phyloP scores from a whole-genome alignment of 2,113 vertebrate genomes.

The Dermatemys mawii region DNA sequence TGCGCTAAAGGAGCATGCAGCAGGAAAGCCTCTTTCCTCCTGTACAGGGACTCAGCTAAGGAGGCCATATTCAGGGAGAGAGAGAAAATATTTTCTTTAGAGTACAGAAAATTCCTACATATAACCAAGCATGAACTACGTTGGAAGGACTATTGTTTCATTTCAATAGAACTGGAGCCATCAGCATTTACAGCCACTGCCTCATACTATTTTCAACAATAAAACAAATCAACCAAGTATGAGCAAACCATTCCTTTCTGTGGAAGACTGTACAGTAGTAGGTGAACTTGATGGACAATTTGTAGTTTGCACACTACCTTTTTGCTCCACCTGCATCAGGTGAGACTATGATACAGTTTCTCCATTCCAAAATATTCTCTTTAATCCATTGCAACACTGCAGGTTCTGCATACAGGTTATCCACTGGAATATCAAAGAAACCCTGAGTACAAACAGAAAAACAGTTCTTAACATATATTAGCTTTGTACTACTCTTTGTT shows the following conservation, averaged over 20 bases:
- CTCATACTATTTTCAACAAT: background rate
- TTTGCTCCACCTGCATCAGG: conserved; percentile 96
- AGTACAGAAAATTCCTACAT: conserved; percentile 14
- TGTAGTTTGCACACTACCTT: conserved; percentile 77
- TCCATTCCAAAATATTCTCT: conserved; percentile 93
- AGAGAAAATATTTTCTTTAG: conserved; percentile 50
- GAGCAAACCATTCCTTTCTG: background rate
- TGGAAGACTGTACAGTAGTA: background rate
- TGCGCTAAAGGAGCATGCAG: conserved; percentile 61
- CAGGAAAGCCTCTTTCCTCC: conserved; percentile 44
- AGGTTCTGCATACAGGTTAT: conserved; percentile 95
- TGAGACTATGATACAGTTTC: conserved; percentile 92
- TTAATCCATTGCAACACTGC: conserved; percentile 95
- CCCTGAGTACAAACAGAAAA: conserved; percentile 78
- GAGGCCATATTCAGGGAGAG: conserved; percentile 32
- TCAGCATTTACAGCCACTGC: accelerated
- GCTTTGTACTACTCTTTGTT: background rate
- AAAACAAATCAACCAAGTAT: background rate
- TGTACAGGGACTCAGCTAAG: conserved; percentile 39
- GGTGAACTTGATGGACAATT: background rate
- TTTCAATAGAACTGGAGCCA: background rate
- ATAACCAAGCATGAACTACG: conserved; percentile 9
- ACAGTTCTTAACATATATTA: background rate
- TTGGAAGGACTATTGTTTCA: background rate
- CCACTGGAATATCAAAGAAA: conserved; percentile 96